Evolutionary conservation across 2,113 vertebrate species (phyloP).

Genomic region (Scopus umbretta): DNA sequence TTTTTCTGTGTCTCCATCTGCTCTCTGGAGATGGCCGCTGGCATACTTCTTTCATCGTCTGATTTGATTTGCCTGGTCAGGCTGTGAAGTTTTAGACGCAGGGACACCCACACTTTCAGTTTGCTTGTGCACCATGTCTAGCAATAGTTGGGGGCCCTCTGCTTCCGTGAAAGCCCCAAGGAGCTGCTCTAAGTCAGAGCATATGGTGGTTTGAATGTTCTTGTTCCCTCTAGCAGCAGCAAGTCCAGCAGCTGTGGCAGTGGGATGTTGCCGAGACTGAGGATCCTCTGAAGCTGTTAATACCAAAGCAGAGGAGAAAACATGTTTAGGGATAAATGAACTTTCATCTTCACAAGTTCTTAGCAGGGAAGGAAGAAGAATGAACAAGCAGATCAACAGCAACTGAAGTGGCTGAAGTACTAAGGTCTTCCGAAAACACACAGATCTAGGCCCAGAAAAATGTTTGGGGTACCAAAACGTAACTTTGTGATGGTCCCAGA

Average conservation of each 20-base stretch:
- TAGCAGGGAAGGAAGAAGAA: not conserved
- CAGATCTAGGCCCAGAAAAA: not conserved
- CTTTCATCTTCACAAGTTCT: not conserved
- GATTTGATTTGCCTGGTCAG: not conserved
- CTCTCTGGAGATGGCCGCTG: not conserved
- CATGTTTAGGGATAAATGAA: not conserved
- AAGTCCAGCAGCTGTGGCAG: not conserved
- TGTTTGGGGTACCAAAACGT: not conserved
- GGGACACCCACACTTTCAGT: not conserved
- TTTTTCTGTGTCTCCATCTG: not conserved
- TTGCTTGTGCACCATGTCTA: not conserved
- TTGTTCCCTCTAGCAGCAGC: not conserved
- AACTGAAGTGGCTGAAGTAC: not conserved
- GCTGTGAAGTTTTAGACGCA: not conserved
- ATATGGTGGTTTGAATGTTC: fast-evolving
- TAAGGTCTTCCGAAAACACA: not conserved
- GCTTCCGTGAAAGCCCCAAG: not conserved
- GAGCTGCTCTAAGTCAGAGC: too few relatives aligned
- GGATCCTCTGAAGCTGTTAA: not conserved
- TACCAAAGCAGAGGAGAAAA: not conserved
- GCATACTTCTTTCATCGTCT: not conserved
- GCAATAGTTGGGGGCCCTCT: not conserved
- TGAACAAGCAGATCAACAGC: not conserved
- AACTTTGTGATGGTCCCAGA: not conserved
- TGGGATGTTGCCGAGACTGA: not conserved